phyloP scores from a whole-genome alignment of 2,888 invertebrate genomes.

The Buathra laborator region DNA sequence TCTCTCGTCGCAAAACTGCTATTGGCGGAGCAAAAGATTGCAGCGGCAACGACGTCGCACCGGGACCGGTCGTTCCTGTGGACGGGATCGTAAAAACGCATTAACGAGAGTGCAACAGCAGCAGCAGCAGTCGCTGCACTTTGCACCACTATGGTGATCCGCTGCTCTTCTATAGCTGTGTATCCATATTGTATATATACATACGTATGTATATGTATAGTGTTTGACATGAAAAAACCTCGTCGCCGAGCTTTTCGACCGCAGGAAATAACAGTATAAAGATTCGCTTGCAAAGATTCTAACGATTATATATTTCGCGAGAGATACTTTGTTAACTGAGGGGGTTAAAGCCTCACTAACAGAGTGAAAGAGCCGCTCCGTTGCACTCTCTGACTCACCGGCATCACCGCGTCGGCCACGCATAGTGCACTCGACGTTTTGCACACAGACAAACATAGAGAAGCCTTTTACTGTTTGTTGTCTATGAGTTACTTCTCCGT shows the following conservation, averaged over 20 bases:
- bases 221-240: background rate
- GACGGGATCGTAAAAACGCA: conserved; percentile 68
- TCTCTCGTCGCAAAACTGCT: conserved; percentile 32
- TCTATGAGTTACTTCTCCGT: conserved; percentile 66
- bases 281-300: background rate
- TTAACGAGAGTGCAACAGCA: conserved; percentile 63
- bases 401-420: conserved; percentile 1
- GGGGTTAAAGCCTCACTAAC: background rate
- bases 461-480: conserved; percentile 36
- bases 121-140: conserved; percentile 42
- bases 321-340: background rate
- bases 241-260: background rate
- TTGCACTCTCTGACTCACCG: conserved; percentile 34
- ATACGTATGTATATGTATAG: background rate
- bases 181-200: no score
- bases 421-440: conserved; percentile 37
- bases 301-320: conserved; percentile 2
- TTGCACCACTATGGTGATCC: conserved; percentile 15
- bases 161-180: background rate
- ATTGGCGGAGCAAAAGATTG: conserved; percentile 44
- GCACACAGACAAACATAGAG: conserved; percentile 27
- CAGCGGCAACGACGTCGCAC: conserved; percentile 39
- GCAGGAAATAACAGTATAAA: background rate
- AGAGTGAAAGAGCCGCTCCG: conserved; percentile 28
- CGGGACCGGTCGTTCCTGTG: conserved; percentile 67